Evolutionary conservation across 2,797 vertebrate species (phyloP).

Genomic region (Mycteria americana): DNA sequence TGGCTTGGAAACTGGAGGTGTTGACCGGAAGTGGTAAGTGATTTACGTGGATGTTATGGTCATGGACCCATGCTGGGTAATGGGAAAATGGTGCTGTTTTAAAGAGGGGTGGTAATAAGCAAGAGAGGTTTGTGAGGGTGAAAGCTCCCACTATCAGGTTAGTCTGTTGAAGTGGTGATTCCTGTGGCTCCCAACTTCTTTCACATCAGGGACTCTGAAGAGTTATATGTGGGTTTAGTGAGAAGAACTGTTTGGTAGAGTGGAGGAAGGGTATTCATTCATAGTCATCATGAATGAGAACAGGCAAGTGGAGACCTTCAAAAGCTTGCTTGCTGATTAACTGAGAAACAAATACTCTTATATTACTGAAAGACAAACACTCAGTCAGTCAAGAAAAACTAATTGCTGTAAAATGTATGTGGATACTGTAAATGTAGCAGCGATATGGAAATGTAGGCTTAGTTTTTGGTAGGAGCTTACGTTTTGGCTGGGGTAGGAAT

Average conservation of each 20-base stretch:
- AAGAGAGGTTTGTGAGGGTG: neutral
- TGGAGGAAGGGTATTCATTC: neutral
- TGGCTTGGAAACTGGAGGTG: neutral
- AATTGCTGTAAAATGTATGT: neutral
- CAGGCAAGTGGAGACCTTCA: neutral
- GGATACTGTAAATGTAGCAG: neutral
- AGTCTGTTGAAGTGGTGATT: neutral
- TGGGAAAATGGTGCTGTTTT: neutral
- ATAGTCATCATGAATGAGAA: neutral
- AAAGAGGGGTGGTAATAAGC: neutral
- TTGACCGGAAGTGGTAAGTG: neutral
- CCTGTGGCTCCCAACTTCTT: neutral
- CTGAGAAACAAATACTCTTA: neutral
- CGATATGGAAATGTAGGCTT: constrained; percentile 6
- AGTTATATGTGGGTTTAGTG: neutral
- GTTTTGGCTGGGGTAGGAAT: constrained; percentile 14
- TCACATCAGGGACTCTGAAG: neutral
- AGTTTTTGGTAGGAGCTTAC: neutral
- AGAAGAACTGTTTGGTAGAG: neutral
- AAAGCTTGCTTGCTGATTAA: neutral
- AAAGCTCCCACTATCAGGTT: neutral
- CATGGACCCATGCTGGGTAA: neutral
- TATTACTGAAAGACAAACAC: neutral
- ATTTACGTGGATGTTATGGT: neutral
- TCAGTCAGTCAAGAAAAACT: neutral